phyloP scores from a whole-genome alignment of 2,113 vertebrate genomes.

The Lathamus discolor region DNA sequence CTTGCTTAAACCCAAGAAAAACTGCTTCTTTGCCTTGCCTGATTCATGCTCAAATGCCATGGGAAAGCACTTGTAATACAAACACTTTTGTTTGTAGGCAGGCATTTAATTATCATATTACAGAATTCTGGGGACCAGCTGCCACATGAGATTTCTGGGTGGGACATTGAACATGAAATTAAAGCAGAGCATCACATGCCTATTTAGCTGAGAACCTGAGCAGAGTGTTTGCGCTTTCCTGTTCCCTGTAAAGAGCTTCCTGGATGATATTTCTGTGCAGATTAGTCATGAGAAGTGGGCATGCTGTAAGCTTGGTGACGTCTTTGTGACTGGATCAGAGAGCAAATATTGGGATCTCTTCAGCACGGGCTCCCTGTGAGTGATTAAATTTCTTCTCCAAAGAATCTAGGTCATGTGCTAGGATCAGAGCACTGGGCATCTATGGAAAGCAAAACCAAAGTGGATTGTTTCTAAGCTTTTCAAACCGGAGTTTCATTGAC shows the following conservation, averaged over 20 bases:
- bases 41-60: constrained; percentile 46
- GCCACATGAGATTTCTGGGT: constrained; percentile 66
- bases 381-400: constrained; percentile 20
- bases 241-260: neutral
- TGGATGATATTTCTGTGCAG: constrained; percentile 57
- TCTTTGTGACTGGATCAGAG: constrained; percentile 47
- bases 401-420: constrained; percentile 3
- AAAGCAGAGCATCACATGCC: constrained; percentile 18
- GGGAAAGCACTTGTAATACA: constrained; percentile 50
- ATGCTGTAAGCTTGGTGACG: constrained; percentile 45
- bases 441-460: neutral
- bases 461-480: neutral
- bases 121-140: constrained; percentile 62
- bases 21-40: neutral
- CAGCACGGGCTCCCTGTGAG: neutral
- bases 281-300: constrained; percentile 19
- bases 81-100: constrained; percentile 59
- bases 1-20: constrained; percentile 33
- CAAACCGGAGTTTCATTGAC: neutral
- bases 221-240: neutral
- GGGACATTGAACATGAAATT: constrained; percentile 51
- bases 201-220: constrained; percentile 2
- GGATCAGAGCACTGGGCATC: neutral
- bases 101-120: constrained; percentile 68
- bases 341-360: constrained; percentile 48